Evolutionary conservation across 2,888 invertebrate genomes (phyloP).

Genomic region (Nebria brevicollis): DNA sequence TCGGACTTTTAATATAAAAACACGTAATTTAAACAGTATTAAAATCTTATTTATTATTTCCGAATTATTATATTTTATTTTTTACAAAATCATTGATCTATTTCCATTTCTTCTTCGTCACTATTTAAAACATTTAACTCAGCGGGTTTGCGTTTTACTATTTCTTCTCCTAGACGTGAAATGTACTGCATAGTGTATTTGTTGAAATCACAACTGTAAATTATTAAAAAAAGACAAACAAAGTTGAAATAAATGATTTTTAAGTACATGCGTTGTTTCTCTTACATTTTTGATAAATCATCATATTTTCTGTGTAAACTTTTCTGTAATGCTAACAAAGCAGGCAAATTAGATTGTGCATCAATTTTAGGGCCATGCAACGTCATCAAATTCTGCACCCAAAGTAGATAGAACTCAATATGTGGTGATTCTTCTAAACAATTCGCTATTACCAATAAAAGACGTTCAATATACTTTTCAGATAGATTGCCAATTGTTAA

Average conservation of each 20-base stretch:
- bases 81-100: constrained; percentile 53
- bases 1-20: background rate
- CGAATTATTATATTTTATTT: background rate
- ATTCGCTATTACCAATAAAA: constrained; percentile 76
- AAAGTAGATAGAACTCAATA: constrained; percentile 87
- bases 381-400: constrained; percentile 78
- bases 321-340: constrained; percentile 80
- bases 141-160: constrained; percentile 62
- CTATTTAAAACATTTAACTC: constrained; percentile 54
- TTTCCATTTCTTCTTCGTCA: constrained; percentile 55
- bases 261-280: constrained; percentile 51
- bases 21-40: background rate
- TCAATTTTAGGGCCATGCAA: constrained; percentile 69
- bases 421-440: constrained; percentile 83
- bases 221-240: constrained; percentile 34
- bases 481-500: constrained; percentile 77
- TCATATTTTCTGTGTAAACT: constrained; percentile 81
- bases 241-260: constrained; percentile 25
- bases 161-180: constrained; percentile 60
- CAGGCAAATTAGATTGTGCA: constrained; percentile 70
- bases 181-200: constrained; percentile 84
- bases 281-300: constrained; percentile 86
- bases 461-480: constrained; percentile 77
- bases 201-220: constrained; percentile 85
- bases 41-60: constrained; percentile 3